Conservation (phyloP, 2,797 vertebrate genomes). For the Threskiornis aethiopicus region DNA sequence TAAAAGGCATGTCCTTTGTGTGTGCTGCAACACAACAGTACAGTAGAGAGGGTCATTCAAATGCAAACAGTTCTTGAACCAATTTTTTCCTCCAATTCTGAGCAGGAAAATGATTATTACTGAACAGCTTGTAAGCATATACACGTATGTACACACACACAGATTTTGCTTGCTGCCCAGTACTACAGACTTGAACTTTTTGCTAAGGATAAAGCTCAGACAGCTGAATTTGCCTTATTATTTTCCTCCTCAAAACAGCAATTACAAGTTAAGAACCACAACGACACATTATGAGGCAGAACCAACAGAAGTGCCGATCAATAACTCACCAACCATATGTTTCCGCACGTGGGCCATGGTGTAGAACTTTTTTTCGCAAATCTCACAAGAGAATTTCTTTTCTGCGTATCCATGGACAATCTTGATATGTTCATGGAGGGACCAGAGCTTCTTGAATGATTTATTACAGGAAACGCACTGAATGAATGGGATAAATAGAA, state of each 20-base stretch:
- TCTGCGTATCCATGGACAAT: slow-evolving; percentile 97
- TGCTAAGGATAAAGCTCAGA: background rate
- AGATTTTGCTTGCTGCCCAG: background rate
- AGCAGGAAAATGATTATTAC: background rate
- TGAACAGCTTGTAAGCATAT: background rate
- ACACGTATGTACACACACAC: rapidly evolving
- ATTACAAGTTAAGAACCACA: background rate
- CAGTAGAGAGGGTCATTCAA: background rate
- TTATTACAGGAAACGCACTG: slow-evolving; percentile 98
- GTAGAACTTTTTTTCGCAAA: slow-evolving; percentile 99
- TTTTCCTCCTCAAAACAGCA: background rate
- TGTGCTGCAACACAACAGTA: slow-evolving; percentile 83
- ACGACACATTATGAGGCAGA: background rate
- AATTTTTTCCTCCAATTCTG: too few relatives aligned
- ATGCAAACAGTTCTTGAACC: background rate
- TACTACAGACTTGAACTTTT: background rate
- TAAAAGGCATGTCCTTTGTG: slow-evolving; percentile 99
- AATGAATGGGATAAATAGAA: slow-evolving; percentile 61
- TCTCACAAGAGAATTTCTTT: slow-evolving; percentile 98
- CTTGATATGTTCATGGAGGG: slow-evolving; percentile 97
- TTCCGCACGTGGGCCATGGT: slow-evolving; percentile 98
- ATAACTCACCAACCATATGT: slow-evolving; percentile 96
- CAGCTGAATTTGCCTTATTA: background rate
- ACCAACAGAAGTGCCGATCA: background rate
- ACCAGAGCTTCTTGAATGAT: slow-evolving; percentile 99